Percentiles rank a stretch among this genome's conserved stretches.
Conservation (phyloP, 2,113 vertebrate genomes). For the Bungarus multicinctus region DNA sequence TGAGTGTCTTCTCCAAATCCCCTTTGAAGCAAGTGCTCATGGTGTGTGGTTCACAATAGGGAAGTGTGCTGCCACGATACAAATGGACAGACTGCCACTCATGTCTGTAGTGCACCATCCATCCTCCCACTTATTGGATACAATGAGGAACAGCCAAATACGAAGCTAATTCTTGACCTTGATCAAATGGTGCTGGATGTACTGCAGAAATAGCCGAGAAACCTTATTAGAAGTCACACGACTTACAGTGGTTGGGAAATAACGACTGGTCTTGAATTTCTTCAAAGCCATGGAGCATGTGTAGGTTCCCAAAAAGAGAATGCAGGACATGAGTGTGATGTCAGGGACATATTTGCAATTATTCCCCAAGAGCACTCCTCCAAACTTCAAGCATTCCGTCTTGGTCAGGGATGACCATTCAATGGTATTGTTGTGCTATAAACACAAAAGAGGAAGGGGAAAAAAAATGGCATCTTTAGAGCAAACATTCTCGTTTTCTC, state of each 20-base stretch:
- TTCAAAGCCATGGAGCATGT: constrained; percentile 95
- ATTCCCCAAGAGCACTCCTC: constrained; percentile 83
- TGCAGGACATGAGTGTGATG: constrained; percentile 95
- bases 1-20: not conserved
- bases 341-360: constrained; percentile 88
- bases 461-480: accelerated
- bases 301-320: constrained; percentile 97
- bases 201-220: not conserved
- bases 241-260: constrained; percentile 95
- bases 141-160: not conserved
- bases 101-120: not conserved
- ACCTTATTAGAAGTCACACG: not conserved
- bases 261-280: constrained; percentile 96
- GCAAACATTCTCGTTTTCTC: not conserved
- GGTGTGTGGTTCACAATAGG: not conserved
- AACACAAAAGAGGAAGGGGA: constrained; percentile 20
- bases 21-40: not conserved
- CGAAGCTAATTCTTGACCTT: not conserved
- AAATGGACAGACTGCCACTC: not conserved
- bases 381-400: constrained; percentile 83
- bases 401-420: constrained; percentile 83
- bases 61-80: no score
- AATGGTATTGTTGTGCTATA: constrained; percentile 73
- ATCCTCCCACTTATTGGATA: not conserved
- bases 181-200: not conserved